These are phyloP conservation scores for Cotesia typhae DNA, from an alignment of 1,140 invertebrate genomes.

Conservation along the genomic window DNA sequence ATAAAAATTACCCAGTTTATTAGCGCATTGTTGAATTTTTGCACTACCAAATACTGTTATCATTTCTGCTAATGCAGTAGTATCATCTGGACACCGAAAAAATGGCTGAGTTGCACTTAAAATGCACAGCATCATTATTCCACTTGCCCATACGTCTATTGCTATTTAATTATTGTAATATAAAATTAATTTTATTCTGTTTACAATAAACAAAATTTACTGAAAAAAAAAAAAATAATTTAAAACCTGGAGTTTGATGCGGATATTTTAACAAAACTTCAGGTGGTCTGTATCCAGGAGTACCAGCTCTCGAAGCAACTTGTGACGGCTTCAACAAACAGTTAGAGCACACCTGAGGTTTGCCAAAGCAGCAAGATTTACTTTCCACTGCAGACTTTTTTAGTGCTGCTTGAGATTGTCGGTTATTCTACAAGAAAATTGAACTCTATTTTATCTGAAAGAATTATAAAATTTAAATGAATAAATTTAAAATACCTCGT, in stretches of 20 bases:
- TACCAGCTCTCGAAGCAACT: conserved; percentile 83
- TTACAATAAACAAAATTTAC: not conserved
- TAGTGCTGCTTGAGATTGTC: conserved; percentile 40
- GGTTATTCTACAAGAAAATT: conserved; percentile 51
- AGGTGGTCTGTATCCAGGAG: conserved; percentile 88
- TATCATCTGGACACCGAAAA: conserved; percentile 83
- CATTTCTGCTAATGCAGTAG: conserved; percentile 84
- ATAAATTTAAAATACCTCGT: conserved; percentile 49
- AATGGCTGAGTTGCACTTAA: conserved; percentile 84
- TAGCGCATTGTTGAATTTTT: conserved; percentile 74
- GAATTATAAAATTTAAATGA: not conserved
- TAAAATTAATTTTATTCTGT: not conserved
- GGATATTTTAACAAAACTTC: conserved; percentile 84
- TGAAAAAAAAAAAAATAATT: not conserved
- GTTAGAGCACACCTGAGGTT: conserved; percentile 70
- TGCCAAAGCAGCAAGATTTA: conserved; percentile 73
- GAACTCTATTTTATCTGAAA: not conserved
- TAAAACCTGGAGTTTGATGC: conserved; percentile 75
- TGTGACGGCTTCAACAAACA: conserved; percentile 71
- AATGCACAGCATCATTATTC: conserved; percentile 84
- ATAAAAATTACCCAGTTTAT: conserved; percentile 70
- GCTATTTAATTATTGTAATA: conserved; percentile 62
- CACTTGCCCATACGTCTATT: conserved; percentile 90
- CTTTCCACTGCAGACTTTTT: conserved; percentile 46
- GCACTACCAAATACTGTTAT: conserved; percentile 80